These are phyloP conservation scores for Drosophila melanica DNA, from an alignment of 1,140 invertebrate genomes.

Conservation along the genomic window DNA sequence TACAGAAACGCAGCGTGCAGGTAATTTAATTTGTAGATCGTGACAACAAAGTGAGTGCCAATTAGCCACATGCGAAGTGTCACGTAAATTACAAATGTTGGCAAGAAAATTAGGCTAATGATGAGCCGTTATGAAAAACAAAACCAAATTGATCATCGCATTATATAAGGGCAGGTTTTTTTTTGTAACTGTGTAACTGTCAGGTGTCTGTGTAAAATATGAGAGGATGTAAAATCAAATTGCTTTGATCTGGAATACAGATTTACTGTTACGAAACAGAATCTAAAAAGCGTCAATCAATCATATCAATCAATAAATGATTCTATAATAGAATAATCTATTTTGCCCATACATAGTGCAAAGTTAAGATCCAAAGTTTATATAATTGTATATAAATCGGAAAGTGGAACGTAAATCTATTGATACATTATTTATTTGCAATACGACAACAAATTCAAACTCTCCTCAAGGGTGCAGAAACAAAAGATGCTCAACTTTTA, in stretches of 20 bases:
- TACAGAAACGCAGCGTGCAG: conserved; percentile 15
- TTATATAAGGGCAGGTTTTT: conserved; percentile 4
- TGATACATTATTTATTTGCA: too few relatives aligned
- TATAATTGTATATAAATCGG: too few relatives aligned
- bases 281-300: too few relatives aligned
- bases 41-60: conserved; percentile 41
- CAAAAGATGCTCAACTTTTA: not conserved
- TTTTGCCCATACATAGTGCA: too few relatives aligned
- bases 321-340: too few relatives aligned
- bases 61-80: conserved; percentile 67
- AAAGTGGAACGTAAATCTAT: too few relatives aligned
- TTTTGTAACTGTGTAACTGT: not conserved
- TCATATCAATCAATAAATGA: too few relatives aligned
- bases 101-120: conserved; percentile 25
- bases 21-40: conserved; percentile 26
- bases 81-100: conserved; percentile 45
- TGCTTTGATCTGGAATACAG: not conserved
- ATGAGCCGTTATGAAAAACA: not conserved
- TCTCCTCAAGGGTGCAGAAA: not conserved
- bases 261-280: not conserved
- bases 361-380: too few relatives aligned
- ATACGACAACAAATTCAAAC: not conserved
- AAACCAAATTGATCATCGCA: conserved; percentile 3
- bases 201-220: not conserved
- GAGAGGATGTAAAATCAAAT: not conserved